Conservation (phyloP, 2,113 vertebrate species). For the Prinia subflava region DNA sequence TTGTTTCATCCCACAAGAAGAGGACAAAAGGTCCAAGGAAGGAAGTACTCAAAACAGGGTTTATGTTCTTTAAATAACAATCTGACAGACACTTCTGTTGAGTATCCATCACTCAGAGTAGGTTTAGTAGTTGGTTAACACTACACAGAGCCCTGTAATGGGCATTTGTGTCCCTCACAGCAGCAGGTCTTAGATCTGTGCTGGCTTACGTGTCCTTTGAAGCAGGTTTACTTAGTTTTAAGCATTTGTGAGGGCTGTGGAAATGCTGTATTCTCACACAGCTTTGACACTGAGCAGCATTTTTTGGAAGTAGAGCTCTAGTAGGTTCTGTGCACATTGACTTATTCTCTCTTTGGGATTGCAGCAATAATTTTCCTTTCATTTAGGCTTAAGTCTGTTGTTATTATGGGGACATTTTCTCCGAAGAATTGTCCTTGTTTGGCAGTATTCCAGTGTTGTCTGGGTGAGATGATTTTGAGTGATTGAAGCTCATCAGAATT, state of each 20-base stretch:
- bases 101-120: neutral
- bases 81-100: neutral
- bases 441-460: neutral
- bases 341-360: neutral
- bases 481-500: neutral
- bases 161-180: neutral
- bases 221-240: neutral
- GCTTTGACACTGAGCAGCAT: neutral
- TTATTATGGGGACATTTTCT: slow-evolving; percentile 31
- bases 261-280: neutral
- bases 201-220: neutral
- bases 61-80: neutral
- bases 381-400: slow-evolving; percentile 1
- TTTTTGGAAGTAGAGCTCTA: neutral
- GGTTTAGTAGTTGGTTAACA: neutral
- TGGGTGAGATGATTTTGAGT: neutral
- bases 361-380: slow-evolving; percentile 11
- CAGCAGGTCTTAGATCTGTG: neutral
- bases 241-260: neutral
- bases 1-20: neutral
- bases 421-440: neutral
- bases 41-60: neutral
- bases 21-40: neutral
- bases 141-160: neutral
- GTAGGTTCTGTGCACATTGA: neutral